Evolutionary conservation across 1,140 invertebrate species (phyloP).

Genomic region (Ceratosolen fusciceps): DNA sequence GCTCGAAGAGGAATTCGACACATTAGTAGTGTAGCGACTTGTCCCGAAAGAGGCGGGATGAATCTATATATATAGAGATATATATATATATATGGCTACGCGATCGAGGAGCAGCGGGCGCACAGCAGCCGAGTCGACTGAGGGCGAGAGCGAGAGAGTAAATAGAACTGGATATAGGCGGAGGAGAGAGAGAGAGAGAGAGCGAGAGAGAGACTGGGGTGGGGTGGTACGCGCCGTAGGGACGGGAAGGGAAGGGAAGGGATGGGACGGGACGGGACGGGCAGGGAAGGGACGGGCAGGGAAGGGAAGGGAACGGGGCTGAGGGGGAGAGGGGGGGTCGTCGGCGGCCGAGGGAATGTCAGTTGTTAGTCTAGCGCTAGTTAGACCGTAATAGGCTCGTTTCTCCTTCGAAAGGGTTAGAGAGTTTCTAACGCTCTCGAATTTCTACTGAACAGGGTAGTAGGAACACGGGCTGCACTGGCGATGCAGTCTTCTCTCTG

Average conservation of each 20-base stretch:
- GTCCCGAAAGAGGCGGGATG: slow-evolving; percentile 1
- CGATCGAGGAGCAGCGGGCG: not conserved
- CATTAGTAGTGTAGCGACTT: slow-evolving; percentile 14
- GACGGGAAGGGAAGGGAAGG: too few species aligned
- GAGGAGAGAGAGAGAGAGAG: slow-evolving; percentile 10
- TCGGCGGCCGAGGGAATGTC: too few species aligned
- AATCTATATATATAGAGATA: too few species aligned
- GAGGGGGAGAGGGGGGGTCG: not conserved
- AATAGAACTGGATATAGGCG: not conserved
- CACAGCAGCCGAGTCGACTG: not conserved
- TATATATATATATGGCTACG: not conserved
- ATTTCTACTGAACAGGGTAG: slow-evolving; percentile 56
- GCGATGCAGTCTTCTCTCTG: slow-evolving; percentile 28
- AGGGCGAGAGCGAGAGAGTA: not conserved
- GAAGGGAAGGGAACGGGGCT: not conserved
- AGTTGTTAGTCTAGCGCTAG: not conserved
- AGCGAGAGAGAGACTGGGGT: not conserved
- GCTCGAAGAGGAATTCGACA: slow-evolving; percentile 54
- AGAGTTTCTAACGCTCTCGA: slow-evolving; percentile 52
- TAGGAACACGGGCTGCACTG: slow-evolving; percentile 45
- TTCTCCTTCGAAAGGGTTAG: slow-evolving; percentile 50
- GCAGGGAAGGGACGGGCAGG: not conserved
- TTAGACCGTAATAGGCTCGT: not conserved
- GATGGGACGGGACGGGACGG: not conserved
- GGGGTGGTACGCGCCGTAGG: not conserved